These are phyloP conservation scores for Sinocyclocheilus anophthalmus DNA, from an alignment of 2,113 vertebrate species.

Conservation along the genomic window DNA sequence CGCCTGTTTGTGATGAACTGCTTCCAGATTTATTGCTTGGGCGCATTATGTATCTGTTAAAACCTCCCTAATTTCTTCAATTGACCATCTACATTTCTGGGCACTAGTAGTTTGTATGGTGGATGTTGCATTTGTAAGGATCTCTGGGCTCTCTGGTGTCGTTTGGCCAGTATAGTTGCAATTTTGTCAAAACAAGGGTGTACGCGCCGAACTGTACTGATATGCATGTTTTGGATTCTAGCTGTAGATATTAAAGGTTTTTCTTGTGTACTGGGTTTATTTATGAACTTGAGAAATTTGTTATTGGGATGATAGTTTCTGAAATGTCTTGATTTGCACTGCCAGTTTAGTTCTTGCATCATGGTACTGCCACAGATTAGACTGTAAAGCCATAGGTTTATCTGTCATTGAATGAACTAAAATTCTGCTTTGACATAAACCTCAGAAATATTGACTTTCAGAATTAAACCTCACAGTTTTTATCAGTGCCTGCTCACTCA, in stretches of 20 bases:
- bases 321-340: slow-evolving; percentile 55
- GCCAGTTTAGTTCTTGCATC: slow-evolving; percentile 45
- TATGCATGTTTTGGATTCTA: slow-evolving; percentile 56
- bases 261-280: slow-evolving; percentile 48
- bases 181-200: slow-evolving; percentile 49
- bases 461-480: slow-evolving; percentile 2
- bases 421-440: neutral
- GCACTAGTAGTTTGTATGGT: neutral
- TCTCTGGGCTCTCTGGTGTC: slow-evolving; percentile 48
- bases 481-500: slow-evolving; percentile 40
- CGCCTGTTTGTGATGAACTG: neutral
- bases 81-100: neutral
- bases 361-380: slow-evolving; percentile 18
- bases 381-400: slow-evolving; percentile 20
- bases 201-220: slow-evolving; percentile 45
- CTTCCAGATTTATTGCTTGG: neutral
- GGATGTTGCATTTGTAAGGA: slow-evolving; percentile 44
- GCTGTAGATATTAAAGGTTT: slow-evolving; percentile 52
- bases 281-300: slow-evolving; percentile 34
- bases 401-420: neutral
- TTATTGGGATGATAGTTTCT: slow-evolving; percentile 30
- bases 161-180: slow-evolving; percentile 46
- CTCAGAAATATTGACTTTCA: neutral
- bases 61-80: slow-evolving; percentile 5
- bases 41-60: slow-evolving; percentile 45